Evolutionary conservation across 2,113 vertebrate genomes (phyloP), one percentile per base, ranked within the genome.

Genomic region (Clinocottus analis): DNA sequence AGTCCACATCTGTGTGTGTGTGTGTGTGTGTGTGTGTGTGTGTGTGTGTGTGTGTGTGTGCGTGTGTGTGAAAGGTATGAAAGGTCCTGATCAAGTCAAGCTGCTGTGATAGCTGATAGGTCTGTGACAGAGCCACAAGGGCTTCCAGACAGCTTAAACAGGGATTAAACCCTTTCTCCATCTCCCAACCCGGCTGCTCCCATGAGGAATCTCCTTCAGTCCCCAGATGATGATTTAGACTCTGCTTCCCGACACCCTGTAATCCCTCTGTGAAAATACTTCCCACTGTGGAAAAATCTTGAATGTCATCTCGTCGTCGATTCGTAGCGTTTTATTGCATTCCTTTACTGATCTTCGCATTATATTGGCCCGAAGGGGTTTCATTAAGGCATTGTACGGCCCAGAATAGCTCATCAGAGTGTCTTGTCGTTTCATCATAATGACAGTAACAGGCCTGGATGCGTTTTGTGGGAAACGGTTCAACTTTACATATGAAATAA

Each of bases 71-170:
- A 61, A 64, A 70, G 55, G 84, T 68, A 82, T 86, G 76, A 80
- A 67, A 66, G 70, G 74, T 90, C 80, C 76, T 78, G 86, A 91
- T 93, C 79, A 72, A 89, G 82, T 92, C 83, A 90, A 86, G 91
- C 87, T 85, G 82, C 33, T 80, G 70, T 80, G 85, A 73, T 91
- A 91, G 90, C 81, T 53, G 80, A 92, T 91, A 88, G 73, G 58
- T 55, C 83, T 78, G 69, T 83, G 85, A 89, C 83, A 83, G 70
- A 89, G 87, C 61, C 79, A 85, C 91, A 80, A 88, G 77, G 73
- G 85, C 88, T 84, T 85, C 61, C 86, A 90, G 87, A 85, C 83
- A 55, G 64, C 81, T 89, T 91, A 89, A 92, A 89, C 78, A 71
- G 43, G 82, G 83, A 86, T 90, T 85, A 90, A 79, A 86, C 70